Percentiles rank a stretch among this genome's conserved stretches.
Conservation (phyloP, 53 echinoderm and acorn worm species). For the Mesocentrotus franciscanus region DNA sequence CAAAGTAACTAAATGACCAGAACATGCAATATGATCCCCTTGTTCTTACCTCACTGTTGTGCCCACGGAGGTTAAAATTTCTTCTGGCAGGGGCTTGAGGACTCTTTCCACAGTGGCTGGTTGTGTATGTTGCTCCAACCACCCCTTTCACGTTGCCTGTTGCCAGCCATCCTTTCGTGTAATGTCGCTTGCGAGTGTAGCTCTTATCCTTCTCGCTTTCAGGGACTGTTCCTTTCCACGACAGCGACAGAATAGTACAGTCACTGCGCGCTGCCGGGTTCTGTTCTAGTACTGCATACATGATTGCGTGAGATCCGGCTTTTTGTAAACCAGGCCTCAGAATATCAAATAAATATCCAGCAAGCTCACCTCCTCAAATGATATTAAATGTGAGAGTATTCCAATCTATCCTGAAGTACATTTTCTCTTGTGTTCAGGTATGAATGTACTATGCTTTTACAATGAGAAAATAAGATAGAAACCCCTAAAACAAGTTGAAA, state of each 20-base stretch:
- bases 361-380: neutral
- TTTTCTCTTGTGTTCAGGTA: neutral
- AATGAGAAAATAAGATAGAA: neutral
- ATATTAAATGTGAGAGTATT: neutral
- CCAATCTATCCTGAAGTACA: slow-evolving; percentile 5
- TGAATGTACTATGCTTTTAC: neutral
- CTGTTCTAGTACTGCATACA: slow-evolving; percentile 98
- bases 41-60: slow-evolving; percentile 93
- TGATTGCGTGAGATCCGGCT: slow-evolving; percentile 28
- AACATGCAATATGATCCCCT: too few species aligned
- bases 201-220: slow-evolving; percentile 98
- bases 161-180: slow-evolving; percentile 98
- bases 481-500: neutral
- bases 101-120: slow-evolving; percentile 84
- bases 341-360: neutral
- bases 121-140: slow-evolving; percentile 93
- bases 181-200: slow-evolving; percentile 92
- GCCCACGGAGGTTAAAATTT: slow-evolving; percentile 96
- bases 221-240: slow-evolving; percentile 98
- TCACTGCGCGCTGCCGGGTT: slow-evolving; percentile 99
- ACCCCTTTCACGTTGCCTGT: slow-evolving; percentile 97
- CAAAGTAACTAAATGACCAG: too few species aligned
- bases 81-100: slow-evolving; percentile 80
- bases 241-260: slow-evolving; percentile 96
- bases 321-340: neutral